Evolutionary conservation across 2,888 invertebrate species (phyloP).

Genomic region (Tinea pellionella): DNA sequence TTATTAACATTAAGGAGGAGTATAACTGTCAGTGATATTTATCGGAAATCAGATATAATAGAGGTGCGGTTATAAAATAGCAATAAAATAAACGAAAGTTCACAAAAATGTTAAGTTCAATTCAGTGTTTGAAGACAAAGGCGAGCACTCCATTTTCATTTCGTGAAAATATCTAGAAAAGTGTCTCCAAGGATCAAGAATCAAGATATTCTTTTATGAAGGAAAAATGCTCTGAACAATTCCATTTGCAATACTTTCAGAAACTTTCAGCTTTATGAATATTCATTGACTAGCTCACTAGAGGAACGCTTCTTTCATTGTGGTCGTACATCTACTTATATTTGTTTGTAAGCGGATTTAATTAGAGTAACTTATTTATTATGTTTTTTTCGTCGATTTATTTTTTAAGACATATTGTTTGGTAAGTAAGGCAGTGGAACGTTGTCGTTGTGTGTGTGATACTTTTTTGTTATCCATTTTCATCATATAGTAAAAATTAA

Average conservation of each 20-base stretch:
- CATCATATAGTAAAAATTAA: too few relatives aligned
- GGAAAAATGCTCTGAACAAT: slow-evolving; percentile 25
- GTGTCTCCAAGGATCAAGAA: neutral
- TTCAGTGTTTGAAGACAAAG: slow-evolving; percentile 9
- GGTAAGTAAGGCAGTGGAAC: too few relatives aligned
- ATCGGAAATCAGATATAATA: neutral
- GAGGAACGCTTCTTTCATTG: slow-evolving; percentile 14
- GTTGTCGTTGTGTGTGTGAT: too few relatives aligned
- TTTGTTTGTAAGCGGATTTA: neutral
- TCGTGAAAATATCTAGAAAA: neutral
- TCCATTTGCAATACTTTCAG: slow-evolving; percentile 21
- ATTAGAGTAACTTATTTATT: too few relatives aligned
- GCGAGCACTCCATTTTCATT: neutral
- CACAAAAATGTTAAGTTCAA: slow-evolving; percentile 7
- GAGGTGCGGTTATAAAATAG: neutral
- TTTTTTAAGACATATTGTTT: too few relatives aligned
- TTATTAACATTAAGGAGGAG: neutral
- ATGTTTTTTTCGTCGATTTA: too few relatives aligned
- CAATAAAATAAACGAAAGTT: slow-evolving; percentile 5
- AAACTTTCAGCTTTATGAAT: slow-evolving; percentile 23
- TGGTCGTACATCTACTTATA: too few relatives aligned
- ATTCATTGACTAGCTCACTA: slow-evolving; percentile 22
- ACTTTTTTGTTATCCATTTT: too few relatives aligned
- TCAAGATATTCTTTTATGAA: slow-evolving; percentile 22
- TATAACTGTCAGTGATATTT: neutral